phyloP scores from a whole-genome alignment of 2,888 invertebrate genomes.

The Cryptus armator region DNA sequence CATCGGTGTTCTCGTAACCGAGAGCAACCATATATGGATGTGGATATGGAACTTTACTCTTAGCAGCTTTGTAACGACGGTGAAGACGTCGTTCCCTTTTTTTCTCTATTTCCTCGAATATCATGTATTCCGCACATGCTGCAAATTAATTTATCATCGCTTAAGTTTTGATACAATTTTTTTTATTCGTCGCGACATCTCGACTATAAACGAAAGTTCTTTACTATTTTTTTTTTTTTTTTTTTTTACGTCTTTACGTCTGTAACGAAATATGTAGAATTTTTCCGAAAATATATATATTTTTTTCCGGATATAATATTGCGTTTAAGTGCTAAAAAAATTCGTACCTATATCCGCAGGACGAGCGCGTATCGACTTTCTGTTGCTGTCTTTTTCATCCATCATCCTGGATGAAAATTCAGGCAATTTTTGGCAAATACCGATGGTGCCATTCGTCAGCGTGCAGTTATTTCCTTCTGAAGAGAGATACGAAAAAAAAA shows the following conservation, averaged over 20 bases:
- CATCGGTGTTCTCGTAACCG: constrained; percentile 72
- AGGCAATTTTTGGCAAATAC: constrained; percentile 76
- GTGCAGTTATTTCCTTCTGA: constrained; percentile 70
- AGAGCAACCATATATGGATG: constrained; percentile 81
- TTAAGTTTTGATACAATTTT: too few relatives aligned
- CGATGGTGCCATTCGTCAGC: constrained; percentile 71
- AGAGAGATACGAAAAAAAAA: background rate
- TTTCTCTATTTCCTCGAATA: too few relatives aligned
- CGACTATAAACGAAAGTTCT: too few relatives aligned
- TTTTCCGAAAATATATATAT: too few relatives aligned
- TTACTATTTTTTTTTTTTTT: too few relatives aligned
- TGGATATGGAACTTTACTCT: constrained; percentile 73
- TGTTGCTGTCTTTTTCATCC: constrained; percentile 72
- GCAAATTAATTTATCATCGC: constrained; percentile 8
- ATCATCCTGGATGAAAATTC: constrained; percentile 75
- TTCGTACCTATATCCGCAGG: constrained; percentile 77
- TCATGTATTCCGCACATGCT: constrained; percentile 77
- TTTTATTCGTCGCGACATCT: too few relatives aligned
- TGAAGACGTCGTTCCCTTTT: too few relatives aligned
- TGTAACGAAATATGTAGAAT: too few relatives aligned
- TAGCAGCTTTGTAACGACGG: background rate
- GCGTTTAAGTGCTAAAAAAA: background rate
- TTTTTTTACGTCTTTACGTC: too few relatives aligned
- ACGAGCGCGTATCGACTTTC: constrained; percentile 73
- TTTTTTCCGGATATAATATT: background rate